Evolutionary conservation across 2,888 invertebrate genomes (phyloP), one percentile per base, ranked within the genome.

Genomic region (Cyaniris semiargus): DNA sequence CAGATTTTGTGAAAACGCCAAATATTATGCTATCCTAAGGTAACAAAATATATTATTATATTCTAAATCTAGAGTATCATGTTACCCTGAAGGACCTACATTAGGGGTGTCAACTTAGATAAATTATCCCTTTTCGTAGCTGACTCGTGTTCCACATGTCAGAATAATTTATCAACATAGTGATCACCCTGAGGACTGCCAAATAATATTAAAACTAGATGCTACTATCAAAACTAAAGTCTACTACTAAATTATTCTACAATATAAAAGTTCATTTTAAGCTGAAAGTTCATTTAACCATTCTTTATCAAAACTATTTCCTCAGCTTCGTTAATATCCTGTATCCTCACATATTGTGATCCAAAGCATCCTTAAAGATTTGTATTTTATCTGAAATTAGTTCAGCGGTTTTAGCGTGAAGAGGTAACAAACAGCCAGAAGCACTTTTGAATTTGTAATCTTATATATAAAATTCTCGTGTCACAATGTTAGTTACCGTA

Each of bases 61-160:
- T 86, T 84, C 81, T 82, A 23, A 70, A 56, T 7, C 34, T 7
- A 34, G 38, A 38, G 70, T 66, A 78, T 76, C 70, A 70, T 77
- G 76, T 79, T 44, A 48, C 21, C 72, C 72, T 15, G 70, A 21
- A 82, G 84, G 82, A 10, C 84, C 85, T 86, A 86, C 87, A 88
- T 88, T 88, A 85, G 86, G 80, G 81, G 81, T 84, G 87, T 88
- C 86, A 87, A 87, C 85, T 86, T 83, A 81, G 86, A 84, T 84
- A 88, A 86, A 86, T 89, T 87, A 89, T 89, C 89, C 89, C 86
- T 87, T 87, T 79, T 84, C 87, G 86, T 85, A 86, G 87, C 85
- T 58, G 77, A 77, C 79, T 77, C 77, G 87, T 88, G 60, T 87
- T 70, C 85, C 84, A 83, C 79, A 80, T 81, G 86, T 82, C 83